A percentile compares a stretch with the other conserved stretches of the same genome.
These are phyloP conservation scores for Philypnodon macrostomus DNA, from an alignment of 2,797 vertebrate genomes.

Conservation along the genomic window DNA sequence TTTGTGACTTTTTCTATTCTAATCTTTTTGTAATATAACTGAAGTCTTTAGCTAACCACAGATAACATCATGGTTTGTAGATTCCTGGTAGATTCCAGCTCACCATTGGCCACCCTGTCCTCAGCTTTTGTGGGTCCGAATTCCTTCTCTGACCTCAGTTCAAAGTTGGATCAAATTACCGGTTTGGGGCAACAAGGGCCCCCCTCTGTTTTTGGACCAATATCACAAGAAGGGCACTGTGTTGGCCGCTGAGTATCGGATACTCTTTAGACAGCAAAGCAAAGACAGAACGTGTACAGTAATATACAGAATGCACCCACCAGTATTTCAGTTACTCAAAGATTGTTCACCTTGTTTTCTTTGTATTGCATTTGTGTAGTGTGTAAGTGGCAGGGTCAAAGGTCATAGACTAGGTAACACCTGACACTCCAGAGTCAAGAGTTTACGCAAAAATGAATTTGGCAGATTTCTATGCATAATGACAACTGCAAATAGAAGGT, in stretches of 20 bases:
- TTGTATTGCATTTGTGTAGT: slow-evolving; percentile 31
- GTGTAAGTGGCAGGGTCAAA: slow-evolving; percentile 20
- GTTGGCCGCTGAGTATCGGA: too few species aligned
- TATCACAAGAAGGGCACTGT: slow-evolving; percentile 30
- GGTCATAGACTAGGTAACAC: slow-evolving; percentile 43
- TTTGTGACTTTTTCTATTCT: too few species aligned
- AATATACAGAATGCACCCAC: slow-evolving; percentile 29
- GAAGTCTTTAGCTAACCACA: not conserved
- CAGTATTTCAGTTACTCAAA: slow-evolving; percentile 24
- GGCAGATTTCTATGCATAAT: slow-evolving; percentile 16
- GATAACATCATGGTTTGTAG: not conserved
- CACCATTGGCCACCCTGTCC: slow-evolving; percentile 32
- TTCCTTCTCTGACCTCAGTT: slow-evolving; percentile 45
- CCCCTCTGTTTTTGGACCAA: slow-evolving; percentile 32
- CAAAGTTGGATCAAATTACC: slow-evolving; percentile 58
- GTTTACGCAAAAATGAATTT: slow-evolving; percentile 61
- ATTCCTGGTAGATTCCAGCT: not conserved
- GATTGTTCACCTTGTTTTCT: not conserved
- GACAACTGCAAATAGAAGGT: not conserved
- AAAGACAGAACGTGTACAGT: slow-evolving; percentile 25
- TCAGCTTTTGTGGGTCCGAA: slow-evolving; percentile 37
- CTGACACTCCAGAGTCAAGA: slow-evolving; percentile 58
- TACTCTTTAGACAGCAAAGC: slow-evolving; percentile 4
- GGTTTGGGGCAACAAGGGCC: slow-evolving; percentile 42
- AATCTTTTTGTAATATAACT: too few species aligned